Percentiles rank a stretch among this genome's conserved stretches.
These are phyloP conservation scores for Plagodis dolabraria DNA, from an alignment of 2,888 invertebrate genomes.

Conservation along the genomic window DNA sequence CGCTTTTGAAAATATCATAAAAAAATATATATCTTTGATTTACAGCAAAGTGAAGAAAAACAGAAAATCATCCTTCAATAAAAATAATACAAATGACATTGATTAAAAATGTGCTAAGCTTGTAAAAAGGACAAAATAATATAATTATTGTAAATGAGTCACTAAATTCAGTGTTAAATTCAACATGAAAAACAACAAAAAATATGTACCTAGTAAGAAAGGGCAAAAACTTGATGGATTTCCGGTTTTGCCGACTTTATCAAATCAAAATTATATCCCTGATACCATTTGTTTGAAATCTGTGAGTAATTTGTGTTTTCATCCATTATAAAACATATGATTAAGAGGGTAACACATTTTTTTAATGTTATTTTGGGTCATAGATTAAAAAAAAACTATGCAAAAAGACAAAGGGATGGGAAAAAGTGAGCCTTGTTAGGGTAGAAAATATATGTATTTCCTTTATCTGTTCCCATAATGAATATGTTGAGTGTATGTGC, in stretches of 20 bases:
- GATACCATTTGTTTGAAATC: too few species aligned
- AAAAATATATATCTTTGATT: slow-evolving; percentile 67
- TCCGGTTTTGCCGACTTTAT: background rate
- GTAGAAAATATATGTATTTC: too few species aligned
- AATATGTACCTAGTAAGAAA: background rate
- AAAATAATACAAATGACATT: slow-evolving; percentile 45
- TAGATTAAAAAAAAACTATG: too few species aligned
- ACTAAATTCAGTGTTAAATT: slow-evolving; percentile 33
- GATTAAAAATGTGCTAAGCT: slow-evolving; percentile 43
- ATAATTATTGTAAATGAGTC: slow-evolving; percentile 41
- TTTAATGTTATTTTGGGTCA: too few species aligned
- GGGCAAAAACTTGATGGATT: background rate
- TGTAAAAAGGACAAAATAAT: slow-evolving; percentile 52
- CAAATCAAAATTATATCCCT: too few species aligned
- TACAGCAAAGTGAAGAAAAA: slow-evolving; percentile 62
- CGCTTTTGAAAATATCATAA: slow-evolving; percentile 48
- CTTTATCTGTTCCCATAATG: too few species aligned
- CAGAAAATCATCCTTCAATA: slow-evolving; percentile 62
- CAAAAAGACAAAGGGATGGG: too few species aligned
- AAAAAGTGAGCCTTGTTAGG: too few species aligned
- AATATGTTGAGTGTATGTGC: too few species aligned
- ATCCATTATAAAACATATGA: too few species aligned
- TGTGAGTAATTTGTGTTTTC: too few species aligned
- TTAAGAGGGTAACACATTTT: too few species aligned
- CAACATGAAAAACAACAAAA: slow-evolving; percentile 12